Base-by-base conservation (phyloP, 2,888 invertebrate genomes). In the Philereme vetulata region DNA sequence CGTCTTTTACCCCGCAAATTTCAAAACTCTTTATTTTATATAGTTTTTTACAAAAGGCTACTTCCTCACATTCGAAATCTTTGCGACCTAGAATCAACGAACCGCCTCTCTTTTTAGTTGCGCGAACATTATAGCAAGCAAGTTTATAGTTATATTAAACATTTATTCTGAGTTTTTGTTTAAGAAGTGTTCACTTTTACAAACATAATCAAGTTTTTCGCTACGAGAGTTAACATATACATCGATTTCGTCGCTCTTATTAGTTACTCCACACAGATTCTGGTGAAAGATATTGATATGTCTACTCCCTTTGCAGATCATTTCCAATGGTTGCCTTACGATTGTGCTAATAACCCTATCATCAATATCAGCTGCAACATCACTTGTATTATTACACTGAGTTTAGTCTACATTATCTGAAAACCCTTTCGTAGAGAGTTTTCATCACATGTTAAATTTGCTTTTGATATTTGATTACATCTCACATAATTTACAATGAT, bases 1-100 rank as follows among this genome's bases (percentile, higher is more conserved):
- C 0, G 21, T 52, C 52, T 8, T n/a, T 52, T 2, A 36, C 21
- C 4, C 52, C 52, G 8, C 45, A 52, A 7, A 52, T 36, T 36
- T 52, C 52, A n/a, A 52, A 52, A 45, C 45, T 45, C 2, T 52
- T 4, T 10, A 36, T 4, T 36, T 44, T 52, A 10, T 52, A 52
- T 4, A 45, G 6, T 9, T 52, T 10, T 32, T 52, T 44, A 45
- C 52, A 52, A 21, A 36, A 34, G 5, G 6, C 21, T 9, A 52
- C 10, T 21, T 52, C 52, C 42, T 52, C 45, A n/a, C 8, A 11
- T 1, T 10, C 34, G 5, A 4, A 5, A 8, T 52, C 10, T 1
- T 3, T 0, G 21, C 21, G n/a, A 4, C 8, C 11, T 32, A 52
- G n/a, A 6, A 52, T 52, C 10, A 52, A 21, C 3, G 45, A n/a